Base-by-base conservation (phyloP, 2,797 vertebrate genomes). In the Poliocrania exsul region DNA sequence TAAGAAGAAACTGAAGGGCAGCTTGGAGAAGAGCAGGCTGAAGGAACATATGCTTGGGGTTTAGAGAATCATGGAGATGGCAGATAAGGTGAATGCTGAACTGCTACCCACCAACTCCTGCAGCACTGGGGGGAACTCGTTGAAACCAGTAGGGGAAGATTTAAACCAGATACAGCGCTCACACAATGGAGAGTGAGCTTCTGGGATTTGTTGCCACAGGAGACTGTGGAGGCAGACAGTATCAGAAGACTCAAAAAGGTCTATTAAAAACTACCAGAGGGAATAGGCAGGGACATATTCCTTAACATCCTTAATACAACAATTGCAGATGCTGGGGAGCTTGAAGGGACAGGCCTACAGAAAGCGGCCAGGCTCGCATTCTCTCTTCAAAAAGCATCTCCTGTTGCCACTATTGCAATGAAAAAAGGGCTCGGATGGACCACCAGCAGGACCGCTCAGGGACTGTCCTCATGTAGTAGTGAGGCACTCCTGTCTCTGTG, bases 111-210 rank as follows among this genome's bases (percentile, higher is more conserved):
- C 60, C 53, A 78, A 60, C 62, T 70, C 49, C 77, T 86, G 57
- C 80, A 75, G 42, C 54, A 58, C 64, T 54, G 69, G 77, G n/a
- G 29, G 18, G 40, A 95, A 95, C 91, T 80, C 26, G 4, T 37
- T 92, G 82, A 90, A 96, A 95, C 77, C 73, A 79, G 94, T 60
- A 90, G 37, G 54, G 47, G 50, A 88, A 94, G 80, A 96, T 90
- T 92, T 95, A 86, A 96, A 96, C 81, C 91, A 95, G 88, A 95
- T 90, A 84, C 85, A 86, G 70, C n/a, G 77, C 38, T 96, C 95
- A 92, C 93, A 93, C 91, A 95, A 70, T 91, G 82, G 70, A 95
- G 70, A 69, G 33, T 58, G 58, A 95, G 15, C 73, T 95, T 62
- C 85, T 91, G 96, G 94, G 62, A 91, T 94, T 96, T 94, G 77